These are phyloP conservation scores for Tachina lurida DNA, from an alignment of 2,888 invertebrate species.

Conservation along the genomic window DNA sequence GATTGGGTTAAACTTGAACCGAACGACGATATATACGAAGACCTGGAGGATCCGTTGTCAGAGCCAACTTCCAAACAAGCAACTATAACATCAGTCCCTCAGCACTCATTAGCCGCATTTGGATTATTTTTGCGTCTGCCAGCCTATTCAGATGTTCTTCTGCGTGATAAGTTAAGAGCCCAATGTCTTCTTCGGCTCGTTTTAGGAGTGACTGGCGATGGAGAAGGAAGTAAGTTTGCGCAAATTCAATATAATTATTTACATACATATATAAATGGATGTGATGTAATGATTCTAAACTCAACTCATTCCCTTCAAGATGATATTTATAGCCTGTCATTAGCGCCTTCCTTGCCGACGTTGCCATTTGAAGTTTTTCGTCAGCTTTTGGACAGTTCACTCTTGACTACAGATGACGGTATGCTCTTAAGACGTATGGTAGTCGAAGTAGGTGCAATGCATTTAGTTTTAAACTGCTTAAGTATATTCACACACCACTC, in stretches of 20 bases:
- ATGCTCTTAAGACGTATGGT: conserved; percentile 89
- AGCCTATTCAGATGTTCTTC: conserved; percentile 94
- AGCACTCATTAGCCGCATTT: conserved; percentile 95
- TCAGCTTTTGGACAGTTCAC: conserved; percentile 89
- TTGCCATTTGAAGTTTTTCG: conserved; percentile 84
- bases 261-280: background rate
- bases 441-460: conserved; percentile 92
- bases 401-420: conserved; percentile 90
- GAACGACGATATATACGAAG: conserved; percentile 86
- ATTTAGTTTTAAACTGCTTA: conserved; percentile 93
- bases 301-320: conserved; percentile 78
- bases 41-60: conserved; percentile 84
- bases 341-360: conserved; percentile 87
- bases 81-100: conserved; percentile 88
- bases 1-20: conserved; percentile 84
- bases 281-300: background rate
- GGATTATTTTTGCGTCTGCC: conserved; percentile 94
- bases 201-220: conserved; percentile 95
- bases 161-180: conserved; percentile 92
- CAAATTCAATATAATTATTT: background rate
- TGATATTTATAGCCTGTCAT: conserved; percentile 88
- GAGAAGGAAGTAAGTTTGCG: conserved; percentile 89
- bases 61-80: conserved; percentile 84
- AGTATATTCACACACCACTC: conserved; percentile 94
- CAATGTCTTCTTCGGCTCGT: conserved; percentile 93